phyloP scores from a whole-genome alignment of 2,113 vertebrate species.

The Dromas ardeola region DNA sequence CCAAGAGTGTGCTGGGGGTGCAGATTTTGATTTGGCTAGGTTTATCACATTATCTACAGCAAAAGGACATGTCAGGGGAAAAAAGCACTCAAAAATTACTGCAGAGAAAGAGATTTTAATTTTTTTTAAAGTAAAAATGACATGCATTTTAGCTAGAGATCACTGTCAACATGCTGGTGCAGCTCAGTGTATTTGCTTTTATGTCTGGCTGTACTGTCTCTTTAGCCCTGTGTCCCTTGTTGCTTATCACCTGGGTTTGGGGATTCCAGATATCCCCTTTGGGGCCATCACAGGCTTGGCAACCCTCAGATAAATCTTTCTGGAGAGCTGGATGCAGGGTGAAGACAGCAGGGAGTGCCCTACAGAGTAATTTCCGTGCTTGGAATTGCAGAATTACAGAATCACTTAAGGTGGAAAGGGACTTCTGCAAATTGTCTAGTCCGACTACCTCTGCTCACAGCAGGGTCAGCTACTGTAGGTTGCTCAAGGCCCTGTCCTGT shows the following conservation, averaged over 20 bases:
- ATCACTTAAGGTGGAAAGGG: neutral
- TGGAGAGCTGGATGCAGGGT: neutral
- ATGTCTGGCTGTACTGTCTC: neutral
- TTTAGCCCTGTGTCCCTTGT: neutral
- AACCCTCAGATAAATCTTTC: neutral
- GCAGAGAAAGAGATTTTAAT: neutral
- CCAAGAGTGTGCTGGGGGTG: neutral
- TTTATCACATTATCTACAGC: neutral
- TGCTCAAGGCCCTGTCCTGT: neutral
- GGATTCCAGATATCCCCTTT: neutral
- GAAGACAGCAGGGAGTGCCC: neutral
- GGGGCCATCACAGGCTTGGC: neutral
- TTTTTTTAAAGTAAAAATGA: neutral
- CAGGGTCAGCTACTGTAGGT: neutral
- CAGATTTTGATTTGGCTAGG: neutral
- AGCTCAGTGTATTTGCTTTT: neutral
- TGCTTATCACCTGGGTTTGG: neutral
- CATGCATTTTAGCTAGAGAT: neutral
- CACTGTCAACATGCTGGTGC: neutral
- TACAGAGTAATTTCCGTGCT: neutral
- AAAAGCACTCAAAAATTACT: neutral
- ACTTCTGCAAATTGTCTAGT: neutral
- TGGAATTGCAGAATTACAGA: neutral
- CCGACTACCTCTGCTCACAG: neutral
- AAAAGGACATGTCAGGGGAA: neutral